Conservation (phyloP, 1,140 invertebrate genomes). For the Catajapyx aquilonaris region DNA sequence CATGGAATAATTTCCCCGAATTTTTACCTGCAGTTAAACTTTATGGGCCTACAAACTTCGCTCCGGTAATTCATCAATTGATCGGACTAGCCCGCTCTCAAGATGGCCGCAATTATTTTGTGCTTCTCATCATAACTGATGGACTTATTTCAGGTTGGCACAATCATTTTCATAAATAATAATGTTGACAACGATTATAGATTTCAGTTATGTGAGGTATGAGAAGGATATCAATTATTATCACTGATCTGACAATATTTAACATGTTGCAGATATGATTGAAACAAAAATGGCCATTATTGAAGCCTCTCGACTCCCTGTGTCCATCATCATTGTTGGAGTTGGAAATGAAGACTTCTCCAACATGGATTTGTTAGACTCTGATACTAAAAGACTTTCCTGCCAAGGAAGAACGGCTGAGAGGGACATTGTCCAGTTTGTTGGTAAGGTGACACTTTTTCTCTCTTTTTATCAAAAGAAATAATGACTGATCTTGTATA, state of each 20-base stretch:
- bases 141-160: conserved; percentile 28
- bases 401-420: conserved; percentile 15
- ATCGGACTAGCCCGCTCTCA: conserved; percentile 14
- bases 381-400: conserved; percentile 19
- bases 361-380: conserved; percentile 23
- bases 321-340: conserved; percentile 35
- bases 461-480: too few relatives aligned
- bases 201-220: too few relatives aligned
- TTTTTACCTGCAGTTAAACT: conserved; percentile 19
- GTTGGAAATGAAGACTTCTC: conserved; percentile 26
- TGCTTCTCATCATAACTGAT: conserved; percentile 34
- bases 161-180: too few relatives aligned
- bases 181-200: too few relatives aligned
- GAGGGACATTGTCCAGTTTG: conserved; percentile 24
- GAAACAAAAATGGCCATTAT: conserved; percentile 20
- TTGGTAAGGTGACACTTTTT: too few relatives aligned
- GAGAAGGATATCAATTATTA: too few relatives aligned
- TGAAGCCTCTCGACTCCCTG: conserved; percentile 17
- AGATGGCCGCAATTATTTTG: conserved; percentile 26
- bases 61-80: conserved; percentile 26
- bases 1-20: too few relatives aligned
- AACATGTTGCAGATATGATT: conserved; percentile 17
- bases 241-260: too few relatives aligned
- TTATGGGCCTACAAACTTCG: conserved; percentile 31
- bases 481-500: too few relatives aligned